These are phyloP conservation scores for Eupithecia inturbata DNA, from an alignment of 2,888 invertebrate genomes.

Conservation along the genomic window DNA sequence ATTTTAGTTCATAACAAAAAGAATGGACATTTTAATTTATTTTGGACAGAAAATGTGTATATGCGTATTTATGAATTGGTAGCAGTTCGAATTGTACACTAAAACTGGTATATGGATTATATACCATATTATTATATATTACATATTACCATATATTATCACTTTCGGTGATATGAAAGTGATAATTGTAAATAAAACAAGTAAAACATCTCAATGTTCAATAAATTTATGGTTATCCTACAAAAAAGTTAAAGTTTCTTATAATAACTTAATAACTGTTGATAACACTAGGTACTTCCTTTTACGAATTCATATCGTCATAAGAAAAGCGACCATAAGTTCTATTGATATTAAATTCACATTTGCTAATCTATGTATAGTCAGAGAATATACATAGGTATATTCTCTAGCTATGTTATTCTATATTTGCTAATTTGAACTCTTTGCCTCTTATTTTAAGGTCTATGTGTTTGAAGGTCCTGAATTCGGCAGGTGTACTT, in stretches of 20 bases:
- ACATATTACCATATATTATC: too few relatives aligned
- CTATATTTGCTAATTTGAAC: constrained; percentile 21
- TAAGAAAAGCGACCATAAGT: constrained; percentile 50
- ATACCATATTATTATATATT: too few relatives aligned
- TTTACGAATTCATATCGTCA: constrained; percentile 46
- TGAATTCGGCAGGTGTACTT: constrained; percentile 46
- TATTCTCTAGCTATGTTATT: background rate
- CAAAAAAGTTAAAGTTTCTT: constrained; percentile 59
- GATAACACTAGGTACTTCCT: constrained; percentile 68
- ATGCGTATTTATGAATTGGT: background rate
- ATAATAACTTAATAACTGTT: constrained; percentile 67
- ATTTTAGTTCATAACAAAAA: background rate
- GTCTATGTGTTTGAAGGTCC: constrained; percentile 15
- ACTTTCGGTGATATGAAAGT: constrained; percentile 20
- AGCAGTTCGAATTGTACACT: background rate
- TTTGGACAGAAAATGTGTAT: background rate
- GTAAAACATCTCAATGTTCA: constrained; percentile 16
- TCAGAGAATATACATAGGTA: background rate
- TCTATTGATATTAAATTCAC: constrained; percentile 49
- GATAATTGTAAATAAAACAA: constrained; percentile 23
- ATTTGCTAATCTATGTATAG: constrained; percentile 37
- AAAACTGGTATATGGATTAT: too few relatives aligned
- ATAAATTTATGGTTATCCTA: constrained; percentile 54
- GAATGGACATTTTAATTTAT: background rate
- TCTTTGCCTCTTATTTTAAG: constrained; percentile 20